A percentile compares a stretch with the other conserved stretches of the same genome.
These are phyloP conservation scores for Diadema setosum DNA, from an alignment of 35 echinoderm and acorn worm species.

Conservation along the genomic window DNA sequence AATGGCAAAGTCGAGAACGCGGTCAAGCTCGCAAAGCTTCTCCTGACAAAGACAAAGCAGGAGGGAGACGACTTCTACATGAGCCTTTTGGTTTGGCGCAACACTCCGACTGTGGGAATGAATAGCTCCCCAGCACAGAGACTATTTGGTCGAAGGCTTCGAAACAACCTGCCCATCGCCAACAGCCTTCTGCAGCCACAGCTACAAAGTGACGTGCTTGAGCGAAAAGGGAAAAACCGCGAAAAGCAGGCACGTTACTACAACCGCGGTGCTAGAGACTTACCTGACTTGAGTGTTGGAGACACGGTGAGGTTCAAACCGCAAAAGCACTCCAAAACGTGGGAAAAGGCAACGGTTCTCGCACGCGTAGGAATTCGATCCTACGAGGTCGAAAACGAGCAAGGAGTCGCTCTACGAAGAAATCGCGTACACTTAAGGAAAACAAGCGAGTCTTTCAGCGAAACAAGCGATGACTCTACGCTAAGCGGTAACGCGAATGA, in stretches of 20 bases:
- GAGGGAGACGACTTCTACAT: constrained; percentile 20
- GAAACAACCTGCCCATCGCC: constrained; percentile 7
- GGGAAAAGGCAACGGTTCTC: constrained; percentile 27
- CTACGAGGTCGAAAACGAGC: constrained; percentile 9
- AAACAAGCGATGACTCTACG: background rate
- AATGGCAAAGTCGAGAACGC: constrained; percentile 53
- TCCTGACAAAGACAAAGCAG: constrained; percentile 9
- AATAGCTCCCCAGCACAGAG: constrained; percentile 37
- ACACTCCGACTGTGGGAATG: constrained; percentile 15
- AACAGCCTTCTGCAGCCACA: background rate
- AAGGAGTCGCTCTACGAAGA: background rate
- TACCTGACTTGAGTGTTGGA: constrained; percentile 10
- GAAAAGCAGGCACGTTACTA: constrained; percentile 18
- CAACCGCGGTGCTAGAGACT: constrained; percentile 39
- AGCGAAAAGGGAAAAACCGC: background rate
- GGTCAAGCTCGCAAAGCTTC: constrained; percentile 45
- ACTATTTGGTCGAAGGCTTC: constrained; percentile 13
- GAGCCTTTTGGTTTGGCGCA: constrained; percentile 13
- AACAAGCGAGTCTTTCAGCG: background rate
- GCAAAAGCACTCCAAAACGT: background rate
- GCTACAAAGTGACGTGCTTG: background rate
- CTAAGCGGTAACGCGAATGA: background rate
- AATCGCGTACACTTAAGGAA: constrained; percentile 6
- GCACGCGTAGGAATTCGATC: constrained; percentile 25
- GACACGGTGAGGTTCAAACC: constrained; percentile 36